Evolutionary conservation across 2,888 invertebrate species (phyloP), one percentile per base, ranked within the genome.

Genomic region (Xanthia togata): DNA sequence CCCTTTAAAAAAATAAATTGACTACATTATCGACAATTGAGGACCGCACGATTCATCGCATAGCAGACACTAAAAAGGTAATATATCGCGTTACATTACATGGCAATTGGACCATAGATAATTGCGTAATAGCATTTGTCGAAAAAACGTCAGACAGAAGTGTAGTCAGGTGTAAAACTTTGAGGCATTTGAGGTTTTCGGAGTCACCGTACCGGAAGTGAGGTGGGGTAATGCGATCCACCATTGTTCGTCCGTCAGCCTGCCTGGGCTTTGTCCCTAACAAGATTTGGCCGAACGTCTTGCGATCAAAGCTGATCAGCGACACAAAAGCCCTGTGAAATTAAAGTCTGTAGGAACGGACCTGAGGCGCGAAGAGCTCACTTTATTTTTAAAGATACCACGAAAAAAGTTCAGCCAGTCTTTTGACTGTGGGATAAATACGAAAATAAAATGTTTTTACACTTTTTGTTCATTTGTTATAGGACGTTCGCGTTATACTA

Each of bases 81-180:
- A 69, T 72, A 65, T 74, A 79, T 77, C 63, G 77, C 79, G 72
- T 83, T 85, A 86, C 82, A 86, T 81, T 89, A 83, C 86, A 84
- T 60, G 62, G 62, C 72, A 81, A 87, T 79, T 81, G 80, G 82
- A 86, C 83, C 87, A 67, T 90, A 76, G 59, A 87, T 88, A 91
- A 92, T 91, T 90, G 81, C 82, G 89, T 93, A 92, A 92, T 90
- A 88, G 89, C 84, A 90, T 91, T 91, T 89, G 83, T 85, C 77
- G 81, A 91, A 92, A 92, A 92, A 91, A 89, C 63, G 70, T 74
- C 85, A 86, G 86, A 90, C 84, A 84, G 87, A 84, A 89, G 89
- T 89, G 91, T 90, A 93, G 90, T 95, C 93, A 94, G 91, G 95
- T 94, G 95, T 93, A 93, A 93, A 93, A 90, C 88, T 88, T 90